Evolutionary conservation across 2,113 vertebrate genomes (phyloP), one percentile per base, ranked within the genome.

Genomic region (Thomomys bottae): DNA sequence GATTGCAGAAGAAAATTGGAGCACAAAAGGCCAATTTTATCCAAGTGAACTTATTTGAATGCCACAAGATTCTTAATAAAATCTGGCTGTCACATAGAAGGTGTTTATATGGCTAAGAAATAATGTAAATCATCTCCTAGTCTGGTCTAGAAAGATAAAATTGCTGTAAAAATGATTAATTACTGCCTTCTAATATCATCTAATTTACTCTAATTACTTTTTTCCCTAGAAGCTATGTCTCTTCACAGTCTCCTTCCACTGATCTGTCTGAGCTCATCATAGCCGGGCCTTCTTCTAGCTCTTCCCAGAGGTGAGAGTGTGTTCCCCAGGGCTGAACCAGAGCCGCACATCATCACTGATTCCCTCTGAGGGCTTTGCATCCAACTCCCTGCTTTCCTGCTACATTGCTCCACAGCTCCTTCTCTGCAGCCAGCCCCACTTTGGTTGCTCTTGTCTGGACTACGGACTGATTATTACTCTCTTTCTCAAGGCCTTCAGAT

Each of bases 11-110:
- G 72, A 92, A 94, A 95, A 82, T 91, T 49, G 57, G 54, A 90
- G 64, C n/a, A 76, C 20, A 81, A 85, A 91, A 70, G 81, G 21
- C 64, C 80, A 45, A 78, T 89, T 95, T 88, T 92, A 87, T 90
- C 83, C 81, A 93, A 92, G 92, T 92, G 77, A 96, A 89, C 73
- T 93, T 79, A 94, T 94, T 76, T 89, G 67, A 88, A 94, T 90
- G 86, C 64, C 89, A 72, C 36, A 54, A 78, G 90, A 92, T 85
- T 81, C 89, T 87, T 86, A 90, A n/a, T n/a, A 32, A 96, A 89
- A 92, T 90, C 87, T 83, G 42, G 30, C 86, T 93, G 61, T 36
- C 1, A 0, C 77, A 93, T 78, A 71, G 80, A 77, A 75, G 75
- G 63, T 87, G 38, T 78, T 91, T 81, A 3, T 81, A 80, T 89